A percentile compares a stretch with the other conserved stretches of the same genome.
Evolutionary conservation across 2,888 invertebrate genomes (phyloP).

Genomic region (Stenoptilia bipunctidactyla): DNA sequence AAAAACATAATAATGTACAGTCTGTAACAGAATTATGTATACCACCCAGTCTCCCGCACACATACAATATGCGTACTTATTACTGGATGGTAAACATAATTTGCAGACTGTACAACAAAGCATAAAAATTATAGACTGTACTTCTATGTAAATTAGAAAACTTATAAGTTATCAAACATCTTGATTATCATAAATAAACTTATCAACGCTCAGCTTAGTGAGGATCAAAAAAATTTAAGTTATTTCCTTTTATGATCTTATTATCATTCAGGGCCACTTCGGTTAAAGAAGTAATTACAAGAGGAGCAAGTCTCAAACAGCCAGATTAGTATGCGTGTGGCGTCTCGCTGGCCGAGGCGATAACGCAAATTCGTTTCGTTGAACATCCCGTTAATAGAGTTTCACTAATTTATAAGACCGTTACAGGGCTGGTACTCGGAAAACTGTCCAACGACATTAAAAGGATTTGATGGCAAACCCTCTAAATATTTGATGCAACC

Average conservation of each 20-base stretch:
- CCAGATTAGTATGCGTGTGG: constrained; percentile 58
- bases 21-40: too few relatives aligned
- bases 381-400: constrained; percentile 70
- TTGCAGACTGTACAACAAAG: too few relatives aligned
- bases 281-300: constrained; percentile 68
- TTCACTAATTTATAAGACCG: constrained; percentile 69
- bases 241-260: constrained; percentile 19
- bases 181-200: too few relatives aligned
- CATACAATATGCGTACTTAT: too few relatives aligned
- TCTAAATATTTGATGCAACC: constrained; percentile 54
- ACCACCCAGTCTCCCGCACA: too few relatives aligned
- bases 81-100: too few relatives aligned
- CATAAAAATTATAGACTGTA: too few relatives aligned
- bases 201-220: constrained; percentile 3
- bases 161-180: too few relatives aligned
- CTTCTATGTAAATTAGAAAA: too few relatives aligned
- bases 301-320: constrained; percentile 39
- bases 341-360: constrained; percentile 53
- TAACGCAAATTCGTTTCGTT: constrained; percentile 69
- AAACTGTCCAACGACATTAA: constrained; percentile 32
- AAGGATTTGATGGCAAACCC: constrained; percentile 60
- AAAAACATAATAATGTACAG: too few relatives aligned
- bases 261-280: constrained; percentile 24
- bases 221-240: constrained; percentile 17
- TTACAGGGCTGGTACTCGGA: constrained; percentile 25